Evolutionary conservation across 2,797 vertebrate species (phyloP).

Genomic region (Chelmon rostratus): DNA sequence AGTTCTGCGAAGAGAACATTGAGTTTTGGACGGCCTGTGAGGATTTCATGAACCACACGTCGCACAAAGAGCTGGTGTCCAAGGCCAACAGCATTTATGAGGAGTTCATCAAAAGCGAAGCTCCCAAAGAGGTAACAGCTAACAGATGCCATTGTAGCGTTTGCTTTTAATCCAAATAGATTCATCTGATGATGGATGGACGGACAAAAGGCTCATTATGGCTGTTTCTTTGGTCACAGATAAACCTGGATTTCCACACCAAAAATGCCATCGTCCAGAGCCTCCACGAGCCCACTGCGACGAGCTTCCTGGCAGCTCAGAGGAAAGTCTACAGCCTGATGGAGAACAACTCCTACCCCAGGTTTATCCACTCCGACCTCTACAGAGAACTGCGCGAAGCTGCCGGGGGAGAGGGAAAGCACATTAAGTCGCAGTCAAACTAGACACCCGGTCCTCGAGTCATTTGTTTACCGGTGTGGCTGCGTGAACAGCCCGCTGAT

Average conservation of each 20-base stretch:
- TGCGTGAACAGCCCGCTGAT: conserved; percentile 37
- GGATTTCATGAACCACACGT: conserved; percentile 89
- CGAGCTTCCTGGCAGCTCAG: conserved; percentile 89
- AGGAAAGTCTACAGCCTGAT: conserved; percentile 91
- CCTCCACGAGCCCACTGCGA: conserved; percentile 83
- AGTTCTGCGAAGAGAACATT: conserved; percentile 96
- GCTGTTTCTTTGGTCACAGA: conserved; percentile 78
- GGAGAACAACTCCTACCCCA: conserved; percentile 93
- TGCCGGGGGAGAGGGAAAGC: conserved; percentile 56
- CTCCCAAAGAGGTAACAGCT: conserved; percentile 93
- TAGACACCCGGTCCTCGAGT: conserved; percentile 32
- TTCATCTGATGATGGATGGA: too few relatives aligned
- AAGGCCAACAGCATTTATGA: conserved; percentile 92
- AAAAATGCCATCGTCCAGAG: conserved; percentile 87
- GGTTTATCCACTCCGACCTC: conserved; percentile 91
- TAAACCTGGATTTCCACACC: conserved; percentile 94
- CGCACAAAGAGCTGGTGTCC: conserved; percentile 83
- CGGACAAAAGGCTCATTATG: conserved; percentile 42
- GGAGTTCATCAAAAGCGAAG: conserved; percentile 91
- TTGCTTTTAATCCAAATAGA: neutral
- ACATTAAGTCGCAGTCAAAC: conserved; percentile 54
- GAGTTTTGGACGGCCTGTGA: conserved; percentile 98
- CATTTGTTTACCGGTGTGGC: conserved; percentile 66
- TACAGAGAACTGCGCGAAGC: conserved; percentile 88
- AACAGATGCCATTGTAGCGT: neutral